phyloP scores from a whole-genome alignment of 1,140 invertebrate species.

The Drosophila obscura region DNA sequence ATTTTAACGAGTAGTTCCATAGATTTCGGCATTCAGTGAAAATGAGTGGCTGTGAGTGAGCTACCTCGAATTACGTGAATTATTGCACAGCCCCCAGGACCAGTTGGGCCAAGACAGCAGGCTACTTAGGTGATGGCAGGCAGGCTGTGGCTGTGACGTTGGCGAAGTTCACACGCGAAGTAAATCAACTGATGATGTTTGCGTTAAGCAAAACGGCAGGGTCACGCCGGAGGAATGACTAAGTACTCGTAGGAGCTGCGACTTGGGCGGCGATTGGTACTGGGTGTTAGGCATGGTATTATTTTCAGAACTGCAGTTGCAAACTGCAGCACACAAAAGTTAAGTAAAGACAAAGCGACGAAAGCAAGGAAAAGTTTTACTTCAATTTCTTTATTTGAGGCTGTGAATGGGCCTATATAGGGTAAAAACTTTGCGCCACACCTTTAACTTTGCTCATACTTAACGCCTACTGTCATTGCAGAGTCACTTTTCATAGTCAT shows the following conservation, averaged over 20 bases:
- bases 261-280: too few relatives aligned
- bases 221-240: neutral
- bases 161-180: too few relatives aligned
- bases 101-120: too few relatives aligned
- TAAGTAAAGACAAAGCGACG: conserved; percentile 42
- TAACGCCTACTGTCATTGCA: conserved; percentile 74
- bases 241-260: neutral
- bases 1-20: too few relatives aligned
- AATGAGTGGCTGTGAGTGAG: too few relatives aligned
- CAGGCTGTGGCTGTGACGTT: too few relatives aligned
- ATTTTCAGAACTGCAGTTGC: conserved; percentile 62
- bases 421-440: conserved; percentile 59
- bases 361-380: conserved; percentile 64
- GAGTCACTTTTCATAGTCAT: conserved; percentile 1
- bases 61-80: too few relatives aligned
- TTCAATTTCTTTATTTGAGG: conserved; percentile 76
- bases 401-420: conserved; percentile 23
- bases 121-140: too few relatives aligned
- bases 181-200: neutral
- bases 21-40: too few relatives aligned
- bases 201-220: conserved; percentile 5
- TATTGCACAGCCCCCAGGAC: too few relatives aligned
- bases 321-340: conserved; percentile 69
- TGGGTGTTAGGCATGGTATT: neutral
- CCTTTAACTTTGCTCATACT: conserved; percentile 78